Base-by-base conservation (phyloP, 1,140 invertebrate genomes). In the Trachymyrmex septentrionalis region DNA sequence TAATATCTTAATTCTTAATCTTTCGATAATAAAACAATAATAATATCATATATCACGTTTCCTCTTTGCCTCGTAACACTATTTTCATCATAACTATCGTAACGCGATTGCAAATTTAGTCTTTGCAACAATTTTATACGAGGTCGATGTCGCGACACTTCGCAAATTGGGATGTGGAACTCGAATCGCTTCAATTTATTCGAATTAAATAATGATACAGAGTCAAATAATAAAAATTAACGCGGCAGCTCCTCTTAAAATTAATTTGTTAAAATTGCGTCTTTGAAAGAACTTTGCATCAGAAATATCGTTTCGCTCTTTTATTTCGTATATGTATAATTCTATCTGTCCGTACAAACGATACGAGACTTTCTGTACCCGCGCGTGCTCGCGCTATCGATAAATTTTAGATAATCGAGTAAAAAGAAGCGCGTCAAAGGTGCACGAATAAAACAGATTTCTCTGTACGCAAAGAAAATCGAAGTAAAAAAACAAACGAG, bases 101-200 rank as follows among this genome's bases (percentile, higher is more conserved):
- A 55, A 30, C 27, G 34, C 34, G 50, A 6, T n/a, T 53, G 7
- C n/a, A 72, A 72, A 59, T 72, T 82, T 72, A 72, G 34, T 38
- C 16, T 71, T 72, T 16, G 30, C 3, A 7, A 72, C 80, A 10
- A 24, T 73, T 50, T 38, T 24, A 57, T 57, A 59, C 19, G 53
- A 48, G 53, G 67, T 82, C 80, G 61, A 69, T 82, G 80, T 48
- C 24, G 34, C 44, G 53, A 7, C 24, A 16, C n/a, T 61, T 59
- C 55, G 38, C 24, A 48, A 82, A 59, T 19, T 19, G 9, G 48
- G 21, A 55, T 48, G 14, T 19, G 10, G 14, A 34, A 69, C 50
- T 67, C 19, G 12, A n/a, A n/a, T 61, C 19, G 5, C 12, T 21
- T 19, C 12, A 21, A 10, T 27, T 44, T 48, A 14, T 59, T 48